phyloP scores from a whole-genome alignment of 2,888 invertebrate genomes.

The Leptinotarsa rubiginosa region DNA sequence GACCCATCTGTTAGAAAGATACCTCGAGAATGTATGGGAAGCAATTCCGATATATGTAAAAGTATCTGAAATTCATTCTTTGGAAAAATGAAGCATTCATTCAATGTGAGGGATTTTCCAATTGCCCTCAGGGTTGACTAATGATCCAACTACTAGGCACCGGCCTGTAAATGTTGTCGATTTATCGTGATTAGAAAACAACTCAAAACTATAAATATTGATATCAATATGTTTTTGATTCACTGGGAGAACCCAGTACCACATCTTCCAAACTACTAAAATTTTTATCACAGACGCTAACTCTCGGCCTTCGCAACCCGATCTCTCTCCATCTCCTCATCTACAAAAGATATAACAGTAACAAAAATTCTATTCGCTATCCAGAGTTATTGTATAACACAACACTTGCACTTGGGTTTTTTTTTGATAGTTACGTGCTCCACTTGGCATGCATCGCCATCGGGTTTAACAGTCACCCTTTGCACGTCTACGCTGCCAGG shows the following conservation, averaged over 20 bases:
- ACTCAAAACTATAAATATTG: background rate
- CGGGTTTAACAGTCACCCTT: conserved; percentile 77
- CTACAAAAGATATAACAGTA: conserved; percentile 51
- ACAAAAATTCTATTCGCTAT: conserved; percentile 53
- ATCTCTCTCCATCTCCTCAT: conserved; percentile 30
- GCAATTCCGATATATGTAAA: no score
- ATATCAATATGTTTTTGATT: background rate
- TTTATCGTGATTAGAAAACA: no score
- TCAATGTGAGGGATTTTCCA: background rate
- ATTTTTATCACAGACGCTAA: conserved; percentile 43
- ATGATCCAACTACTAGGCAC: background rate
- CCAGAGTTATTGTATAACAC: conserved; percentile 84
- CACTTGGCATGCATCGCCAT: conserved; percentile 78
- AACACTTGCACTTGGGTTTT: conserved; percentile 95
- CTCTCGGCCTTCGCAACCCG: conserved; percentile 30
- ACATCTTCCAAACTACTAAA: background rate
- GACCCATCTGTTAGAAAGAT: background rate
- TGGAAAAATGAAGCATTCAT: no score
- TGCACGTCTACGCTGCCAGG: conserved; percentile 77
- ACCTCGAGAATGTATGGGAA: no score
- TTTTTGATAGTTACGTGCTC: conserved; percentile 94
- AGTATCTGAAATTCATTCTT: no score
- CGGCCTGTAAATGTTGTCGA: background rate
- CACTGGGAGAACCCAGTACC: background rate
- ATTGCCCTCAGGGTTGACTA: background rate